Evolutionary conservation across 2,888 invertebrate genomes (phyloP).

Genomic region (Caenorhabditis zanzibari): DNA sequence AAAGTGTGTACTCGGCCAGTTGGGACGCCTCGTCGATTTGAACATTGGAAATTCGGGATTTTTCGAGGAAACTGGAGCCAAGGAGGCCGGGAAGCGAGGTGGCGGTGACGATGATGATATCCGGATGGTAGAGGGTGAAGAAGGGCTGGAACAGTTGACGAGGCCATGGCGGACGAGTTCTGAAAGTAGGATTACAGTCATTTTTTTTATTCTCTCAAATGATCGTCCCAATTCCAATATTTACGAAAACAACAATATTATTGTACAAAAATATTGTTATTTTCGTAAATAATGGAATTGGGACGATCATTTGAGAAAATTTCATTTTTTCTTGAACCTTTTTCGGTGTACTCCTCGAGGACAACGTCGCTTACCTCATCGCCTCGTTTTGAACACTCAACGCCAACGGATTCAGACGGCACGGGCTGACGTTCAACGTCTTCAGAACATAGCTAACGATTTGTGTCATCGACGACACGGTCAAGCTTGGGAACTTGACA

Average conservation of each 20-base stretch:
- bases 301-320: too few species aligned
- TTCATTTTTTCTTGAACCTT: too few species aligned
- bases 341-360: too few species aligned
- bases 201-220: too few species aligned
- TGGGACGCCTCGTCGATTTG: conserved; percentile 45
- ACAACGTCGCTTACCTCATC: background rate
- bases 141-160: conserved; percentile 1
- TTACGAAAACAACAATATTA: too few species aligned
- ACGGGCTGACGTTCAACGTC: background rate
- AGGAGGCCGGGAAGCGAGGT: background rate
- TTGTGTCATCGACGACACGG: background rate
- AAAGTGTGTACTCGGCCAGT: conserved; percentile 18
- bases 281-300: too few species aligned
- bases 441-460: conserved; percentile 21
- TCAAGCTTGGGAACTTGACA: background rate
- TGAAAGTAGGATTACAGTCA: too few species aligned
- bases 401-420: conserved; percentile 2
- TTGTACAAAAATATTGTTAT: too few species aligned
- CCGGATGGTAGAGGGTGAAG: conserved; percentile 12
- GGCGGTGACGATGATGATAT: conserved; percentile 36
- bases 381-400: background rate
- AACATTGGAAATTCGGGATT: background rate
- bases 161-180: background rate
- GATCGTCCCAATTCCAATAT: too few species aligned
- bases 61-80: background rate